Conservation (phyloP, 2,888 invertebrate species). For the Frankliniella fusca region DNA sequence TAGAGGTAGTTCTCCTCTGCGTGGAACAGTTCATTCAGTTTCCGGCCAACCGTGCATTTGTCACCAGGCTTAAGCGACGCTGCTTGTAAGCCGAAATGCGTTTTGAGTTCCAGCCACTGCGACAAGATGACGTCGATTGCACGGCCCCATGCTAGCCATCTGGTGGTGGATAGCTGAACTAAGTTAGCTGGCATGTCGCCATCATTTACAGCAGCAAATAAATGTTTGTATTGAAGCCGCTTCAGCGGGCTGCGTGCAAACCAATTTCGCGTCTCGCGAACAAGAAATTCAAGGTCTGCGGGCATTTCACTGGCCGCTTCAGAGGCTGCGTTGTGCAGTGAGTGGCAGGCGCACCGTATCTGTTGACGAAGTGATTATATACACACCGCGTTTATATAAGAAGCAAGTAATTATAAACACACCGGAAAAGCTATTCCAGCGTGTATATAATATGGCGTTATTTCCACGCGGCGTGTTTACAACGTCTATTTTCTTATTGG, state of each 20-base stretch:
- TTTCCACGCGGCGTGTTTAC: too few relatives aligned
- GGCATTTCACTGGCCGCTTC: conserved; percentile 40
- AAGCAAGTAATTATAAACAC: too few relatives aligned
- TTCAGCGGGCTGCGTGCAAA: conserved; percentile 39
- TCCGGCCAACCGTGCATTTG: conserved; percentile 38
- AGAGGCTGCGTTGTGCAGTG: conserved; percentile 40
- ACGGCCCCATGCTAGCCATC: conserved; percentile 40
- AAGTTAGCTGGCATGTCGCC: conserved; percentile 36
- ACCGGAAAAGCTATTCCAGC: too few relatives aligned
- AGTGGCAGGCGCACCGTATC: conserved; percentile 40
- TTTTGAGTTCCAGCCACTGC: conserved; percentile 35
- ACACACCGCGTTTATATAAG: too few relatives aligned
- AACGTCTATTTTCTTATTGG: too few relatives aligned
- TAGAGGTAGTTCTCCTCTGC: conserved; percentile 37
- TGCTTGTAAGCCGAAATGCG: conserved; percentile 37
- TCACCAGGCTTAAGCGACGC: conserved; percentile 31
- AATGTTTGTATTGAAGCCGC: conserved; percentile 34
- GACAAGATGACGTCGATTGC: conserved; percentile 37
- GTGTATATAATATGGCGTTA: too few relatives aligned
- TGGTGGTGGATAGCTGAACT: conserved; percentile 38
- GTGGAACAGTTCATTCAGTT: conserved; percentile 36
- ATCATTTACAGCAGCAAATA: conserved; percentile 36
- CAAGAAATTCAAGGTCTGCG: conserved; percentile 39
- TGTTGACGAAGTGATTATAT: too few relatives aligned
- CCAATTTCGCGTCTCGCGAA: conserved; percentile 41